Conservation (phyloP, 2,113 vertebrate genomes). For the Raja brachyura region DNA sequence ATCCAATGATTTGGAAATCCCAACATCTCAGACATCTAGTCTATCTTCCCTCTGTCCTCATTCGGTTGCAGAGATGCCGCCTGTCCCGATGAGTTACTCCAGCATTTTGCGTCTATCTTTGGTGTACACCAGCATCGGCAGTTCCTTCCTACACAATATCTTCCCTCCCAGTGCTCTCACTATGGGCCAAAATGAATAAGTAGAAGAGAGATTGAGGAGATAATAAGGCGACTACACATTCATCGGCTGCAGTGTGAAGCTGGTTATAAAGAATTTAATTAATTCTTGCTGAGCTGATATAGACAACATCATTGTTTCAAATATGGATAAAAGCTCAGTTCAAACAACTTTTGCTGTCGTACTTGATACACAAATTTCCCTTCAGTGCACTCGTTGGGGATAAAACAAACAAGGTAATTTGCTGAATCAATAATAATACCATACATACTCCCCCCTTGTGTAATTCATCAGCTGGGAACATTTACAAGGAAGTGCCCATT, state of each 20-base stretch:
- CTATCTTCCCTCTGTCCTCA: background rate
- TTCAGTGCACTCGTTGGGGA: conserved; percentile 22
- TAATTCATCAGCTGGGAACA: conserved; percentile 3
- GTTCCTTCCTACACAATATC: background rate
- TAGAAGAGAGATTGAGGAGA: background rate
- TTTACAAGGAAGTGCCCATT: background rate
- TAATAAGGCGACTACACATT: background rate
- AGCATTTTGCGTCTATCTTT: no score
- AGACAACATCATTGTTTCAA: conserved; percentile 14
- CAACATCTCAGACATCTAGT: background rate
- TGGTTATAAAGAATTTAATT: conserved; percentile 30
- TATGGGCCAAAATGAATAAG: background rate
- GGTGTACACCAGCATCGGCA: no score
- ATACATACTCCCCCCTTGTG: no score
- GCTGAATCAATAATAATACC: conserved; percentile 8
- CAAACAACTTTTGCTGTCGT: conserved; percentile 4
- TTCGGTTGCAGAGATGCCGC: no score
- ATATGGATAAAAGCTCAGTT: background rate
- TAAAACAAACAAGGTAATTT: conserved; percentile 22
- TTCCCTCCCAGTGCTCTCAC: background rate
- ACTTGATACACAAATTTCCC: background rate
- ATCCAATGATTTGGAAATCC: no score
- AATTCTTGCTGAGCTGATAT: background rate
- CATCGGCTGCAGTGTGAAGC: background rate
- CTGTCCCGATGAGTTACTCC: no score